Evolutionary conservation across 2,888 invertebrate species (phyloP).

Genomic region (Zaprionus lineosus): DNA sequence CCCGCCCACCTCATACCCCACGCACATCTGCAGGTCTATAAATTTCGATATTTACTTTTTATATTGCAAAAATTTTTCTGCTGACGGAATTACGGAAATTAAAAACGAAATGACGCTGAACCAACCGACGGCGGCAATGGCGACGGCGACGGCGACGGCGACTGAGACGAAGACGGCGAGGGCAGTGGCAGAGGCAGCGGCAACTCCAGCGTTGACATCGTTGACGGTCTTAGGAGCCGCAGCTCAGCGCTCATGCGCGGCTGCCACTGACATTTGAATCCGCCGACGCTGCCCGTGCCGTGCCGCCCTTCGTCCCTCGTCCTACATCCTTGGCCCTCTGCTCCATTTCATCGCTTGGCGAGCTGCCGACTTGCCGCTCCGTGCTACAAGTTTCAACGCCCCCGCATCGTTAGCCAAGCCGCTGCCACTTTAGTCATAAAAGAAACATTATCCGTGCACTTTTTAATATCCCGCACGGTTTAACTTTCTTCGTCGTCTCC

Average conservation of each 20-base stretch:
- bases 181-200: no score
- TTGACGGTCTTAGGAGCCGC: neutral
- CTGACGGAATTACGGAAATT: conserved; percentile 83
- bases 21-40: conserved; percentile 81
- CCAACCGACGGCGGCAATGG: conserved; percentile 48
- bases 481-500: conserved; percentile 60
- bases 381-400: conserved; percentile 12
- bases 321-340: neutral
- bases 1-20: conserved; percentile 7
- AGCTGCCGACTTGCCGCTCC: neutral
- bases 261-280: conserved; percentile 64
- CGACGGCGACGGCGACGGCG: no score
- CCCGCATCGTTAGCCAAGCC: conserved; percentile 24
- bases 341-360: neutral
- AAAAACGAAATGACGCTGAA: conserved; percentile 81
- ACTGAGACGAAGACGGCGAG: no score
- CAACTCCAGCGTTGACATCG: no score
- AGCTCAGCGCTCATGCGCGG: conserved; percentile 65
- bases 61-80: conserved; percentile 83
- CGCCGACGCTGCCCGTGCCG: neutral
- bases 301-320: neutral
- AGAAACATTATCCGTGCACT: conserved; percentile 77
- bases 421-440: conserved; percentile 77
- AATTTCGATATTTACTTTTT: conserved; percentile 83
- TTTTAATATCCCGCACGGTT: conserved; percentile 82